Evolutionary conservation across 2,888 invertebrate species (phyloP), one percentile per base, ranked within the genome.

Genomic region (Microctonus hyperodae): DNA sequence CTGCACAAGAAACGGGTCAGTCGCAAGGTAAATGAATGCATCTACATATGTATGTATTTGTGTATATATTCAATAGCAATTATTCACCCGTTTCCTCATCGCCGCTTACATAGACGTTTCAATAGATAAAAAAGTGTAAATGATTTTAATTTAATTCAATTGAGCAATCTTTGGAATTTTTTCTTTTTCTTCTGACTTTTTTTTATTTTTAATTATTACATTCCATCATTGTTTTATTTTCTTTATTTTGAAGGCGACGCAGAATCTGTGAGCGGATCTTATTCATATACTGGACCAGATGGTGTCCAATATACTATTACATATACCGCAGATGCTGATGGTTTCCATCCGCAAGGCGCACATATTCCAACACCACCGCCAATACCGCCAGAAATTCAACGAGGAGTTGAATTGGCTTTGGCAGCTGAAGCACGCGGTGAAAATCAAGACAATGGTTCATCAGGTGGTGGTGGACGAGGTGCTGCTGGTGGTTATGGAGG

Each of bases 301-400:
- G 81, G 81, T 9, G 75, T 77, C 20, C 76, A 78, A 31, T 81
- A 81, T 56, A 77, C 79, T 25, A 73, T 81, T 31, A 78, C 71
- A 6, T 81, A 81, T 62, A 81, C 81, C 22, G 81, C 81, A 13
- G 81, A 81, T 51, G 81, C 79, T 53, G 75, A 78, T 40, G 81
- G 81, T 7, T 81, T 81, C 67, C 81, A 80, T 57, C 74, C 81
- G 0, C 74, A 72, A 23, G 81, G 81, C 4, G 80, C 79, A 7
- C 81, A 81, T 70, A 70, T 81, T 6, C 81, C 81, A 2, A 81
- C 81, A 0, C 79, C 81, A 10, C 81, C 81, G n/a, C 81, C 81
- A 10, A 81, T 81, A 1, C 81, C 81, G 1, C 81, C 81, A 1
- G 81, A 81, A 69, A 81, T 81, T 59, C 81, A 80, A 66, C 72